Base-by-base conservation (phyloP, 1,140 invertebrate genomes). In the Wiebesia pumilae region DNA sequence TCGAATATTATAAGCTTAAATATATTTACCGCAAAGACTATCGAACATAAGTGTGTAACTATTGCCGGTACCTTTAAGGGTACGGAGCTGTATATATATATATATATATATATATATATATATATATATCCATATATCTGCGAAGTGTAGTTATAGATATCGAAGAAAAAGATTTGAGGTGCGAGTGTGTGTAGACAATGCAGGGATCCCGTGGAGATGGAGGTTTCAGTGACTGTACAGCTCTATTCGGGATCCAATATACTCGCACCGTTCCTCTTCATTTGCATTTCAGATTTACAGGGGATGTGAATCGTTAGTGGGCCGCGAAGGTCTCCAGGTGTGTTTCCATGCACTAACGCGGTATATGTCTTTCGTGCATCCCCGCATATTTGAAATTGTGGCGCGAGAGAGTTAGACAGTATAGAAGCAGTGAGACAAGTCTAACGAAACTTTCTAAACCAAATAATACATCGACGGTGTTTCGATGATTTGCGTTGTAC, bases 201-300 rank as follows among this genome's bases (percentile, higher is more conserved):
- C 12, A 38, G 19, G 33, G 69, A 21, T 24, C 2, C 58, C 30
- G 16, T 3, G 19, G 69, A 14, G 10, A 19, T 58, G 78, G 73
- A 9, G 73, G 27, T 47, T 62, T 62, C n/a, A 35, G 58, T 35
- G 80, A 51, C 19, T 81, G 80, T 40, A 62, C 80, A 27, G 19
- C 3, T 24, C 10, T 38, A 54, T 33, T 71, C 19, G 35, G 38
- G 54, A 75, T 77, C 54, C 51, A 71, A 75, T 84, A 40, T 75
- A 62, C 71, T 54, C 67, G 30, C 43, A 2, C n/a, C 24, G 71
- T 84, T 79, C 58, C 54, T 67, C 77, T 80, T 62, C n/a, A 85
- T 88, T 88, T 86, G 83, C 87, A 88, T 86, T 88, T 86, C 84
- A 86, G 87, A 88, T 88, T 88, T 84, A 83, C 73, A 77, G 67